Conservation (phyloP, 2,797 vertebrate species). For the Arctocebus calabarensis region DNA sequence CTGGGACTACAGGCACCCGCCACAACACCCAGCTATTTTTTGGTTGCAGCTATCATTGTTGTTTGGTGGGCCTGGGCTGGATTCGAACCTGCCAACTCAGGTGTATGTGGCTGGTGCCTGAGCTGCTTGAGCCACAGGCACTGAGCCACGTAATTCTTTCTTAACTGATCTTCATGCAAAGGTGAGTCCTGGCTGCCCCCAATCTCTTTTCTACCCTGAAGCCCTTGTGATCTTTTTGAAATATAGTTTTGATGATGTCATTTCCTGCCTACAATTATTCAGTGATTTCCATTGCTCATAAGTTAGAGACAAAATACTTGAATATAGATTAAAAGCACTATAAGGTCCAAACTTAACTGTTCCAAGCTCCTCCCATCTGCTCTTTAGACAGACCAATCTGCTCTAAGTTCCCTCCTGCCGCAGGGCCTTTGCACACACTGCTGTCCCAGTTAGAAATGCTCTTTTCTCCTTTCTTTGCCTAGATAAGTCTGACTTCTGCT, state of each 20-base stretch:
- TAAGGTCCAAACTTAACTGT: neutral
- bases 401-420: neutral
- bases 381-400: neutral
- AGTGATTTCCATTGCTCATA: neutral
- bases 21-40: too few species aligned
- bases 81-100: too few species aligned
- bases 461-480: neutral
- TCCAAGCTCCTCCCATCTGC: neutral
- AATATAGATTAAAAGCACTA: neutral
- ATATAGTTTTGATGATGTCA: neutral
- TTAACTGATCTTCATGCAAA: neutral
- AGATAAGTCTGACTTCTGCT: neutral
- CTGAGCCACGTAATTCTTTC: neutral
- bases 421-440: neutral
- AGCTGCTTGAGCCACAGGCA: too few species aligned
- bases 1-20: too few species aligned
- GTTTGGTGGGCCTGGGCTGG: too few species aligned
- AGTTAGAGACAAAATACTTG: neutral
- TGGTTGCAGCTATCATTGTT: too few species aligned
- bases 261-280: neutral
- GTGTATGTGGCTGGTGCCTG: too few species aligned
- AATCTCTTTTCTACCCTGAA: neutral
- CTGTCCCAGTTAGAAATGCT: neutral
- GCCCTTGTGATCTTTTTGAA: neutral
- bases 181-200: neutral